phyloP scores from a whole-genome alignment of 1,140 invertebrate genomes.

The Rhopalosiphum maidis region DNA sequence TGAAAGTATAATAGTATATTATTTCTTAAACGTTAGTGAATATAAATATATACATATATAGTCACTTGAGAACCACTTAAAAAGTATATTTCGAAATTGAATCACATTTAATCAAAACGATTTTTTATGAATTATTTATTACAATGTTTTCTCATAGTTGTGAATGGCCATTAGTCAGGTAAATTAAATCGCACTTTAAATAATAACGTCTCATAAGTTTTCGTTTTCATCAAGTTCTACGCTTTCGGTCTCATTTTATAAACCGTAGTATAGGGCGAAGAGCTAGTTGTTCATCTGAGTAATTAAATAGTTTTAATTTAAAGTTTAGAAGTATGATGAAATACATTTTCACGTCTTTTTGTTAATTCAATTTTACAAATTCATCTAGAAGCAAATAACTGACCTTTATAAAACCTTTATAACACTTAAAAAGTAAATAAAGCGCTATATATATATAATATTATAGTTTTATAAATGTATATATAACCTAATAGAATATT shows the following conservation, averaged over 20 bases:
- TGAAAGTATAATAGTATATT: neutral
- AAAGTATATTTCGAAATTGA: neutral
- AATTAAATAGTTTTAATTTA: conserved; percentile 20
- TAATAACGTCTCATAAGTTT: conserved; percentile 1
- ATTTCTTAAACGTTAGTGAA: neutral
- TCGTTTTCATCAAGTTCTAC: neutral
- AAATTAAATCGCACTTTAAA: conserved; percentile 14
- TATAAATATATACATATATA: neutral
- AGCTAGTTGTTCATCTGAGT: neutral
- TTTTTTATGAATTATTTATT: conserved; percentile 14
- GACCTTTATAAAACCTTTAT: neutral
- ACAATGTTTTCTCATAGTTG: neutral
- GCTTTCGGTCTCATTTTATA: neutral
- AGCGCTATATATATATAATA: neutral
- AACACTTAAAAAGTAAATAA: neutral
- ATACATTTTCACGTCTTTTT: neutral
- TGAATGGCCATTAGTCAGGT: neutral
- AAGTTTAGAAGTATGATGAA: neutral
- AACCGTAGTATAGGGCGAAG: neutral
- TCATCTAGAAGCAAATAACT: neutral
- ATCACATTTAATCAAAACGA: neutral
- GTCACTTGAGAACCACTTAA: neutral
- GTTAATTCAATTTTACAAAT: neutral
- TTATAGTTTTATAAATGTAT: neutral
- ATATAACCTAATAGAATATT: too few relatives aligned